Evolutionary conservation across 2,113 vertebrate genomes (phyloP).

Genomic region (Macroglossus sobrinus): DNA sequence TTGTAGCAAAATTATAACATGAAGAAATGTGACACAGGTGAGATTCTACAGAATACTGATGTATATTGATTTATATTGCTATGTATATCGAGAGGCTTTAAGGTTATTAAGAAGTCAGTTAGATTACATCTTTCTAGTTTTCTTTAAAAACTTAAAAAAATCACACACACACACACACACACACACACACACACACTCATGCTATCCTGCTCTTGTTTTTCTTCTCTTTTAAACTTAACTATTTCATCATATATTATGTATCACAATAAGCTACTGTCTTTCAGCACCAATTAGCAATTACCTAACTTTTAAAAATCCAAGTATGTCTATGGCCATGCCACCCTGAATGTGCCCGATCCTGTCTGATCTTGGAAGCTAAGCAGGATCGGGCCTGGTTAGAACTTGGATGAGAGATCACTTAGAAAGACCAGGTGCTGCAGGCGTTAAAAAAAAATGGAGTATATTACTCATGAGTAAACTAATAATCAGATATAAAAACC

Average conservation of each 20-base stretch:
- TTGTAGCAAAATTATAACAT: accelerated
- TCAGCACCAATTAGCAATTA: not conserved
- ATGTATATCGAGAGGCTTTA: not conserved
- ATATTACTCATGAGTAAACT: not conserved
- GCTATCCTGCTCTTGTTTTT: not conserved
- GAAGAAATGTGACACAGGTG: too few species aligned
- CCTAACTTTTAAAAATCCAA: not conserved
- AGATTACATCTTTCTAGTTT: not conserved
- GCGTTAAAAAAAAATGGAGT: not conserved
- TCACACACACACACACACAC: not conserved
- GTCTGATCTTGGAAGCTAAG: too few species aligned
- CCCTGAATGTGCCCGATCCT: too few species aligned
- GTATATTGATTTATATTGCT: too few species aligned
- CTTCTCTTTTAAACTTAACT: not conserved
- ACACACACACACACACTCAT: too few species aligned
- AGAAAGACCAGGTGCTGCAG: too few species aligned
- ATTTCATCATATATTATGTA: not conserved
- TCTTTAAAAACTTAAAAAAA: not conserved
- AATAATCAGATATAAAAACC: not conserved
- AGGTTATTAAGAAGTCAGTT: not conserved
- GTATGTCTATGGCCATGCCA: too few species aligned
- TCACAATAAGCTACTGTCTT: not conserved
- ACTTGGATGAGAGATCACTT: too few species aligned
- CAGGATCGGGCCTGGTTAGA: too few species aligned
- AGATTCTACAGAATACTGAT: not conserved